Evolutionary conservation across 2,113 vertebrate species (phyloP).

Genomic region (Numida meleagris): DNA sequence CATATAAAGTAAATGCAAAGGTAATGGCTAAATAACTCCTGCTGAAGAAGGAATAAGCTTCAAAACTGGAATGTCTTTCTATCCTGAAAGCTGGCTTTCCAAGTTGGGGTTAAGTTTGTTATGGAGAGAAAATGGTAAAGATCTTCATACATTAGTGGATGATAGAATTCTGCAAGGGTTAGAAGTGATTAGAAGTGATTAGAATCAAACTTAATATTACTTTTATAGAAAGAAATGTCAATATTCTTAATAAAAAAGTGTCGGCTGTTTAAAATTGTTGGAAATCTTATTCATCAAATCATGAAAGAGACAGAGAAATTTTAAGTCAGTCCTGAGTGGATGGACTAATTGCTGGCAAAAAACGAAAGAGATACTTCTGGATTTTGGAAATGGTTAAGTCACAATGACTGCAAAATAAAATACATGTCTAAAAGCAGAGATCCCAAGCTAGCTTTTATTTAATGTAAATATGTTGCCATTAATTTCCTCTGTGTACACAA

Average conservation of each 20-base stretch:
- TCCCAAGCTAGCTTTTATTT: neutral
- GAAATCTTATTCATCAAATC: neutral
- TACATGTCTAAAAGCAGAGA: neutral
- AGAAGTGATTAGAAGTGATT: neutral
- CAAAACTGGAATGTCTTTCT: neutral
- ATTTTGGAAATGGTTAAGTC: neutral
- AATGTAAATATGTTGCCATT: neutral
- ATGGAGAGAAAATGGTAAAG: neutral
- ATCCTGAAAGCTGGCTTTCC: neutral
- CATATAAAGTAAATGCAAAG: neutral
- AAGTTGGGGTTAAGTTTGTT: neutral
- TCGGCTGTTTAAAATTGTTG: neutral
- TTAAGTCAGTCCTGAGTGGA: neutral
- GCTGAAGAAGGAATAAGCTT: neutral
- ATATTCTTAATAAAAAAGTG: neutral
- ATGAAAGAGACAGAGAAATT: neutral
- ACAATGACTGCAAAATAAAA: neutral
- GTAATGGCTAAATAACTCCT: neutral
- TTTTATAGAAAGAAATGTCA: neutral
- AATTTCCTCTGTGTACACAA: fast-evolving
- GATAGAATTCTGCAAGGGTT: neutral
- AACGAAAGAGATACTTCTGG: neutral
- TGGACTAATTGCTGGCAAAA: neutral
- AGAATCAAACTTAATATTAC: neutral
- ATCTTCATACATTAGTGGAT: neutral